These are phyloP conservation scores for Bathybates hornii DNA, from an alignment of 2,113 vertebrate species.

Conservation along the genomic window DNA sequence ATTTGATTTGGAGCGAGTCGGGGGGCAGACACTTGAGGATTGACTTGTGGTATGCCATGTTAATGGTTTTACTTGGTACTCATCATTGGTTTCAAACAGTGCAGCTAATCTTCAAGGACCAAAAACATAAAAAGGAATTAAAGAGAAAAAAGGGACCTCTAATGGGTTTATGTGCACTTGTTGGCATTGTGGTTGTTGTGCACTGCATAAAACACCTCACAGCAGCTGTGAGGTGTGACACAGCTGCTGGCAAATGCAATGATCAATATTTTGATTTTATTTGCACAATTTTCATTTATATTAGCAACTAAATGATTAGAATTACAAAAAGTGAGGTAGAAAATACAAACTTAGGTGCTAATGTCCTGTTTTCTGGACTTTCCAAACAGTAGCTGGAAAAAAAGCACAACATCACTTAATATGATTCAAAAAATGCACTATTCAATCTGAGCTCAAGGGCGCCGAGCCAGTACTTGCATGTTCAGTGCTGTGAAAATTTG, in stretches of 20 bases:
- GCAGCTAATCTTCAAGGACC: neutral
- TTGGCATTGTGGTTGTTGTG: neutral
- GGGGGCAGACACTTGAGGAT: neutral
- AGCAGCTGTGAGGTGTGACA: neutral
- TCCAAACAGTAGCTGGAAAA: neutral
- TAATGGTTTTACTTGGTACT: neutral
- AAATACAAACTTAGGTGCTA: neutral
- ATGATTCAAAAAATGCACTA: neutral
- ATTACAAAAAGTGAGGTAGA: neutral
- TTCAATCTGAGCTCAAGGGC: neutral
- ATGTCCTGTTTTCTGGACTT: neutral
- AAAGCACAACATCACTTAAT: neutral
- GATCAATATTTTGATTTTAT: neutral
- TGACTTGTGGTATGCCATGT: neutral
- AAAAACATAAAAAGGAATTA: neutral
- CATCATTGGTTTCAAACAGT: neutral
- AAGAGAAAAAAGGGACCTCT: neutral
- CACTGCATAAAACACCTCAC: neutral
- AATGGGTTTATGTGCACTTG: neutral
- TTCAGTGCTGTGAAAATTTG: neutral
- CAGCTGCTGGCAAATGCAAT: neutral
- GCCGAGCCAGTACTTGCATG: neutral
- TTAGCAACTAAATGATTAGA: neutral
- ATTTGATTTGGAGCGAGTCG: neutral
- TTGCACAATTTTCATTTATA: neutral